Base-by-base conservation (phyloP, 2,113 vertebrate genomes). In the Pycnonotus jocosus region DNA sequence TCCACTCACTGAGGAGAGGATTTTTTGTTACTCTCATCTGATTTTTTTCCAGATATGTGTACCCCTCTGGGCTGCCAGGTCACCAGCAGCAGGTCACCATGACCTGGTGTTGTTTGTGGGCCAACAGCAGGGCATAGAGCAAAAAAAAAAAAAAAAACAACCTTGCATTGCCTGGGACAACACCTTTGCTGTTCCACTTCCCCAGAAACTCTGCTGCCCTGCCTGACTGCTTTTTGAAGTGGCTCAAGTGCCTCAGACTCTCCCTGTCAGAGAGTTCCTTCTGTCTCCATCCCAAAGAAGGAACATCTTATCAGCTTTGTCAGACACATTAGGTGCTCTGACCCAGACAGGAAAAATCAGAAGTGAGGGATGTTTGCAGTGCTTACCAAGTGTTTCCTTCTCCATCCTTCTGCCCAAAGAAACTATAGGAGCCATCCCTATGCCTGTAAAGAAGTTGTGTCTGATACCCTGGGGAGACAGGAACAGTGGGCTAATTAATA, bases 301-400 rank as follows among this genome's bases (percentile, higher is more conserved):
- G 4, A 31, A 35, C 6, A 20, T 30, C 28, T 95, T 50, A 98
- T 97, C 98, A 98, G 45, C 97, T 98, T 99, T 98, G 51, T 97
- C 98, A 85, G 57, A 37, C 47, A 56, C 18, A 22, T 61, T 4
- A 76, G 22, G 7, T 76, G 37, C 30, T 86, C 42, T 85, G 16
- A 18, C 19, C 31, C 33, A 60, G 56, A 78, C 19, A 86, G 60
- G 16, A 74, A 57, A 90, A 51, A 83, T 48, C 15, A 48, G 17
- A 54, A 77, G 42, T 11, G 15, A 80, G 40, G 15, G 24, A 62
- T 37, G 33, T 54, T 65, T 44, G 17, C 48, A 60, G 8, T 30
- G 95, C 98, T 98, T 91, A 99, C 99, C 99, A 99, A 57, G 98
- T 98, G 86, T 99, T 99, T 69, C 98, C 99, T 83, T 98, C 98